phyloP scores from a whole-genome alignment of 1,140 invertebrate species.

The Lepidurus couesii region DNA sequence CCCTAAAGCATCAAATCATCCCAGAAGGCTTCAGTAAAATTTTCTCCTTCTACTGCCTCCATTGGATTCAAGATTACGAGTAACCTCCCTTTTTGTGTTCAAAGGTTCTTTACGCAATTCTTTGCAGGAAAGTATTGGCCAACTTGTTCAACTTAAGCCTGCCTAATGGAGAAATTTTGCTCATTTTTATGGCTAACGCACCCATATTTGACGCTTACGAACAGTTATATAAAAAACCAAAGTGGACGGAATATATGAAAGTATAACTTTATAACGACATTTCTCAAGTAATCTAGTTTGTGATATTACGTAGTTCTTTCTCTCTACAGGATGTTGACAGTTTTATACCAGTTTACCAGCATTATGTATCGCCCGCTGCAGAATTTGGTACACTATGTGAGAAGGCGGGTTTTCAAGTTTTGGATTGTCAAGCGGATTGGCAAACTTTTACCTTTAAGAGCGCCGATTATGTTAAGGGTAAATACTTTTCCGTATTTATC shows the following conservation, averaged over 20 bases:
- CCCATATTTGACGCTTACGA: constrained; percentile 64
- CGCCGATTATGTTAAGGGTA: constrained; percentile 44
- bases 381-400: constrained; percentile 56
- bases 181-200: constrained; percentile 63
- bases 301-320: neutral
- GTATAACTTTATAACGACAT: constrained; percentile 38
- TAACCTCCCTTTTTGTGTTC: constrained; percentile 44
- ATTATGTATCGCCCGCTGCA: constrained; percentile 55
- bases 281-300: too few species aligned
- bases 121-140: constrained; percentile 52
- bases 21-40: constrained; percentile 56
- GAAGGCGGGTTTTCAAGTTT: constrained; percentile 58
- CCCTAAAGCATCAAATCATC: constrained; percentile 43
- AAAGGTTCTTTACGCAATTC: neutral
- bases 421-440: constrained; percentile 57
- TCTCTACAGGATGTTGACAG: constrained; percentile 50
- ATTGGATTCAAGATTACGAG: constrained; percentile 70
- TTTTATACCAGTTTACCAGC: constrained; percentile 46
- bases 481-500: constrained; percentile 52
- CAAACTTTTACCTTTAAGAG: constrained; percentile 59
- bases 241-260: constrained; percentile 61
- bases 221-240: constrained; percentile 50
- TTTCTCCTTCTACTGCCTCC: constrained; percentile 73
- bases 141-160: constrained; percentile 60
- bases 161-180: constrained; percentile 58